Evolutionary conservation across 2,888 invertebrate genomes (phyloP), one percentile per base, ranked within the genome.

Genomic region (Tubulanus polymorphus): DNA sequence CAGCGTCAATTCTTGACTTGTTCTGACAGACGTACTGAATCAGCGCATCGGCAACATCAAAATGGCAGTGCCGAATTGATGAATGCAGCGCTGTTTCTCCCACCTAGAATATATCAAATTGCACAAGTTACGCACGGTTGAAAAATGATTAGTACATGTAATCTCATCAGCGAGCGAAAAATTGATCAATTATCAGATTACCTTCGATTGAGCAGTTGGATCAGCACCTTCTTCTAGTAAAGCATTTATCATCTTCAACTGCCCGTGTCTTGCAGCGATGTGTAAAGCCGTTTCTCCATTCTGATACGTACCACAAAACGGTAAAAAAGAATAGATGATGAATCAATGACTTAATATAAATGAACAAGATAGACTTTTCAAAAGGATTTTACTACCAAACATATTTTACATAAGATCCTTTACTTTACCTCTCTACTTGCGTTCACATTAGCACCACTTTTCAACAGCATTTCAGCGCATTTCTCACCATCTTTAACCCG

Each of bases 371-470:
- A n/a, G n/a, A n/a, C n/a, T n/a, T n/a, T n/a, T n/a, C n/a, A n/a
- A n/a, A n/a, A n/a, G n/a, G n/a, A n/a, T n/a, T n/a, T n/a, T n/a
- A n/a, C n/a, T n/a, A n/a, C n/a, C n/a, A n/a, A n/a, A n/a, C 12
- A 10, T n/a, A 60, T 15, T 30, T 52, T 10, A 35, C 12, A n/a
- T n/a, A 35, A 35, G 35, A 15, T 35, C n/a, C 35, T 35, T 35
- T 35, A n/a, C 35, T 26, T 54, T 53, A 81, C 94, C 77, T 93
- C 92, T 57, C 94, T 95, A 2, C 89, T 87, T 60, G 95, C 86
- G 81, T 99, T 97, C 1, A 96, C 93, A 57, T 93, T 91, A 8
- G 97, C 97, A 0, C 99, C 99, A 2, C 95, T 95, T 80, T 99
- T 99, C 35, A 99, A 82, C 61, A 99, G 82, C 95, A 99, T 96